Conservation (phyloP, 2,113 vertebrate genomes). For the Pachyramphus minor region DNA sequence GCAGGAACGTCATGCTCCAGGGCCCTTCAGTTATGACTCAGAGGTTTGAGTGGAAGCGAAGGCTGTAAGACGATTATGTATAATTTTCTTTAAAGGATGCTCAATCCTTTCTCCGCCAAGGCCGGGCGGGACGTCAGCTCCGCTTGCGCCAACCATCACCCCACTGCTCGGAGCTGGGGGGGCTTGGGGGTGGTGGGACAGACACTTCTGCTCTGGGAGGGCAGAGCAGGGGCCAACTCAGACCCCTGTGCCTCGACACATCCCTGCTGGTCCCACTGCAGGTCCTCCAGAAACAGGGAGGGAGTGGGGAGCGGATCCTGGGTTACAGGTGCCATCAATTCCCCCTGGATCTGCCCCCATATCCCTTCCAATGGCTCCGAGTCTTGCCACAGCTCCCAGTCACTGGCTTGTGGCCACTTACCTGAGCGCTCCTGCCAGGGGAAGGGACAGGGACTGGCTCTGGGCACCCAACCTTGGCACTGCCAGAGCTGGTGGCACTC, state of each 20-base stretch:
- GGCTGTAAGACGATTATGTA: slow-evolving; percentile 44
- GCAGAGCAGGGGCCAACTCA: accelerated
- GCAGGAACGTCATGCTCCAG: slow-evolving; percentile 55
- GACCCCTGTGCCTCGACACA: not conserved
- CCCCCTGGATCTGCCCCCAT: not conserved
- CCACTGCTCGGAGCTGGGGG: not conserved
- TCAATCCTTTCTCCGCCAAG: slow-evolving; percentile 9
- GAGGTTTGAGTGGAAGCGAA: slow-evolving; percentile 23
- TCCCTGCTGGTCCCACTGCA: not conserved
- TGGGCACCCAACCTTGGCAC: not conserved
- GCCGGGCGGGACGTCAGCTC: slow-evolving; percentile 30
- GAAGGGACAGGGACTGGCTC: not conserved
- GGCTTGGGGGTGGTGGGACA: not conserved
- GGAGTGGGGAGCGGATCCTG: not conserved
- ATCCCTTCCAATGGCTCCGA: accelerated
- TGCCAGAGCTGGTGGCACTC: not conserved
- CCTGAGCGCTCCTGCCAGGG: accelerated
- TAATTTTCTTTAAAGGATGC: slow-evolving; percentile 64
- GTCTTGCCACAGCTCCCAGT: accelerated
- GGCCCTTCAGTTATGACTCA: slow-evolving; percentile 67
- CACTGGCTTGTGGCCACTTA: not conserved
- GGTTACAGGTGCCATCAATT: accelerated
- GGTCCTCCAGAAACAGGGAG: not conserved
- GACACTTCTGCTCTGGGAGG: not conserved
- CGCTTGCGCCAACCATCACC: not conserved